Percentiles rank a stretch among this genome's conserved stretches.
phyloP scores from a whole-genome alignment of 2,888 invertebrate genomes.

The Ectemnius lituratus region DNA sequence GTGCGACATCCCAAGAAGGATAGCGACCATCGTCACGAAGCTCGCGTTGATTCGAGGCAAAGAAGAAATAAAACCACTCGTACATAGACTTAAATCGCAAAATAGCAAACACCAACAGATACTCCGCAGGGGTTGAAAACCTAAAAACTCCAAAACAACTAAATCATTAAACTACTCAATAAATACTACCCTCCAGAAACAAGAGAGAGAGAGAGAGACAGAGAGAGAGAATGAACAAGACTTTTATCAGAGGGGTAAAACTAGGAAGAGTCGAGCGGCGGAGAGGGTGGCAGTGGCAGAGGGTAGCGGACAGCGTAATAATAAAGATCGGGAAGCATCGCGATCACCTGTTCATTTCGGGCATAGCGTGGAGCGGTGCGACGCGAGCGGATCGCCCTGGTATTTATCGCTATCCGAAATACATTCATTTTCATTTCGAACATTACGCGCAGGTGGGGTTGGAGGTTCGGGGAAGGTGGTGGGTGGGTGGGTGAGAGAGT shows the following conservation, averaged over 20 bases:
- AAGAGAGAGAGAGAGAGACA: too few species aligned
- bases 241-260: background rate
- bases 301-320: conserved; percentile 47
- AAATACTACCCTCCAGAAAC: background rate
- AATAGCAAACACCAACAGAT: too few species aligned
- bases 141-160: too few species aligned
- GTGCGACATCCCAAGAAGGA: conserved; percentile 64
- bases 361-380: conserved; percentile 52
- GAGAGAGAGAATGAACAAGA: background rate
- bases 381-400: conserved; percentile 71
- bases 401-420: conserved; percentile 78
- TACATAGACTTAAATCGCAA: too few species aligned
- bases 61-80: background rate
- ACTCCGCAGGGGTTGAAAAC: too few species aligned
- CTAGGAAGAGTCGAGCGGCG: background rate
- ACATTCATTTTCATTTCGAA: conserved; percentile 78
- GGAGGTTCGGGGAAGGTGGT: conserved; percentile 42
- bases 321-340: conserved; percentile 67
- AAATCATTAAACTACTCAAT: background rate
- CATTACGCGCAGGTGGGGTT: conserved; percentile 68
- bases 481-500: conserved; percentile 24
- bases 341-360: conserved; percentile 72
- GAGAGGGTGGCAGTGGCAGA: conserved; percentile 7
- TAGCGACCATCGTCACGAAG: background rate
- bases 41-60: background rate